These are phyloP conservation scores for Brachyistius frenatus DNA, from an alignment of 2,113 vertebrate species.

Conservation along the genomic window DNA sequence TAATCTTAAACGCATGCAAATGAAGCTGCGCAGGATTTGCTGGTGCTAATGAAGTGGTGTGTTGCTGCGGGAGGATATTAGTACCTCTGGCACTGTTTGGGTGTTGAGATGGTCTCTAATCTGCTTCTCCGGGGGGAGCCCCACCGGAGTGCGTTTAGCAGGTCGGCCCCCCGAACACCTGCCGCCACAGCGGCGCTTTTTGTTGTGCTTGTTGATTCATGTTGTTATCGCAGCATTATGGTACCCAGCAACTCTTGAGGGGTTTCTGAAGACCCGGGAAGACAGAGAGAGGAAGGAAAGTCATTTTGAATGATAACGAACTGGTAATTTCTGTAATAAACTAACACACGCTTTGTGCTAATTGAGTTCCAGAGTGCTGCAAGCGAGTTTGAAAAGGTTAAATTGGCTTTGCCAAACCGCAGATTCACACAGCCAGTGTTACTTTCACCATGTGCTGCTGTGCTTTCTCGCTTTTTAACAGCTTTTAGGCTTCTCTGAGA, in stretches of 20 bases:
- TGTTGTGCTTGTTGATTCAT: constrained; percentile 59
- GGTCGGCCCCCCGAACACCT: constrained; percentile 49
- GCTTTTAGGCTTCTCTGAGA: background rate
- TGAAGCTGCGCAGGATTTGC: constrained; percentile 12
- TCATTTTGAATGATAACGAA: constrained; percentile 59
- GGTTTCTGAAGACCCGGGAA: constrained; percentile 41
- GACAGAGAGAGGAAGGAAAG: constrained; percentile 16
- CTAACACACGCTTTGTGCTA: constrained; percentile 54
- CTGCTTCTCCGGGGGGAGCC: constrained; percentile 44
- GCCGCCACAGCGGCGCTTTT: constrained; percentile 26
- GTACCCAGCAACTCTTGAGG: constrained; percentile 43
- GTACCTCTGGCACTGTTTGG: constrained; percentile 45
- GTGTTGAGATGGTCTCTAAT: constrained; percentile 50
- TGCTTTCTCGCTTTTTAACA: background rate
- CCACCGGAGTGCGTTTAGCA: constrained; percentile 53
- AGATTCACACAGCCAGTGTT: background rate
- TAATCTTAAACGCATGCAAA: constrained; percentile 51
- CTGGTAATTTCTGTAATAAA: constrained; percentile 65
- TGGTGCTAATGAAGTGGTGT: constrained; percentile 57
- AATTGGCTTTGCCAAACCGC: constrained; percentile 40
- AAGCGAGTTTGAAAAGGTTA: constrained; percentile 63
- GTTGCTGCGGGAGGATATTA: constrained; percentile 48
- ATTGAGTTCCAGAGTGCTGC: constrained; percentile 66
- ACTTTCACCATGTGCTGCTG: background rate
- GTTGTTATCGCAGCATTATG: constrained; percentile 56